Percentiles rank a stretch among this genome's conserved stretches.
Conservation (phyloP, 1,140 invertebrate genomes). For the Notospermus geniculatus region DNA sequence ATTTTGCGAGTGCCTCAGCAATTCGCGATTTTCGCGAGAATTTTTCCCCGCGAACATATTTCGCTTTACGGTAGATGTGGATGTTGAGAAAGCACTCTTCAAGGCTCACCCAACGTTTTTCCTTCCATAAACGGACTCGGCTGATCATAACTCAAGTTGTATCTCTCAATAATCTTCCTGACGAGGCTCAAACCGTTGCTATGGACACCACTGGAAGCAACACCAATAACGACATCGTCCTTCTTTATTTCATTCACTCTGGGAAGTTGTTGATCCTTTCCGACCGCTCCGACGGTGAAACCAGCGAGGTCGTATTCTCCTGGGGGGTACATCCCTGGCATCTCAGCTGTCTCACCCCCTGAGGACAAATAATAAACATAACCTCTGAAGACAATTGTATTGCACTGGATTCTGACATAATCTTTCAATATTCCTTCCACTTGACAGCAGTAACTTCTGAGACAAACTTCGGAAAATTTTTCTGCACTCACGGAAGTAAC, state of each 20-base stretch:
- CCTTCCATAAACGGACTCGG: constrained; percentile 72
- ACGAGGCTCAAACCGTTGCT: constrained; percentile 96
- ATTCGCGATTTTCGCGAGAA: no score
- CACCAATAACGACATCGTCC: constrained; percentile 82
- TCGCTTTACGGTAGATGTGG: no score
- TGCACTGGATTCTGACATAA: no score
- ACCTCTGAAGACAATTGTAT: no score
- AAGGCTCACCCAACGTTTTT: constrained; percentile 57
- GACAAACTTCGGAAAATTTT: no score
- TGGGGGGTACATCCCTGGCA: constrained; percentile 86
- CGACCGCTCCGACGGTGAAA: constrained; percentile 89
- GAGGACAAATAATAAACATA: no score
- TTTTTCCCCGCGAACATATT: no score
- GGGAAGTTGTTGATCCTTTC: constrained; percentile 73
- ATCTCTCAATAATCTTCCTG: constrained; percentile 74
- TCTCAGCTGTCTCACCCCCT: constrained; percentile 95
- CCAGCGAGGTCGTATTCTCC: constrained; percentile 94
- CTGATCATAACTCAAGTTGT: constrained; percentile 65
- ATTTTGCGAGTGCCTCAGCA: no score
- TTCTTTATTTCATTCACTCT: constrained; percentile 65
- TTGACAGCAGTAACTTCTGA: no score
- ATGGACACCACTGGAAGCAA: constrained; percentile 84
- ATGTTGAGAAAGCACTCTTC: no score
- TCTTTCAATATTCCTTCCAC: no score
- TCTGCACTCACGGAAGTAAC: no score